Conservation (phyloP, 2,888 invertebrate genomes). For the Lasius platythorax region DNA sequence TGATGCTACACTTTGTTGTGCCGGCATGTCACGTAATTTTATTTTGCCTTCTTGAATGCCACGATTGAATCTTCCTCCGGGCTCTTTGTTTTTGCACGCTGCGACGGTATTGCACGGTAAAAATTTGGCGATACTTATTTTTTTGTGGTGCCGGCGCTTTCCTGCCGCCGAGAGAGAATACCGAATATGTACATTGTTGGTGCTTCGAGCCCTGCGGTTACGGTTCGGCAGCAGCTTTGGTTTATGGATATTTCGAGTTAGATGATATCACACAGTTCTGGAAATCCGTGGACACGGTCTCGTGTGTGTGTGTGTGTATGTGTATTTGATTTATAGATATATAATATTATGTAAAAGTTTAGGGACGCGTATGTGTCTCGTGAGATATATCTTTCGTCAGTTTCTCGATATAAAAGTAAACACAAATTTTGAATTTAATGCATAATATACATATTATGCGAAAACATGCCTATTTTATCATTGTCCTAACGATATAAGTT, state of each 20-base stretch:
- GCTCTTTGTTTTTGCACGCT: constrained; percentile 51
- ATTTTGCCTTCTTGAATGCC: constrained; percentile 64
- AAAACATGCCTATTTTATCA: not conserved
- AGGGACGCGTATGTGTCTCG: not conserved
- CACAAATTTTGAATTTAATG: not conserved
- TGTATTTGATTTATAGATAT: constrained; percentile 31
- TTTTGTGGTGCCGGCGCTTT: constrained; percentile 49
- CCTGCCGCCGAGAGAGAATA: constrained; percentile 48
- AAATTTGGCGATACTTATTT: constrained; percentile 57
- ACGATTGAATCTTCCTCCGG: constrained; percentile 55
- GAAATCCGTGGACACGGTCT: constrained; percentile 4
- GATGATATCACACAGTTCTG: constrained; percentile 48
- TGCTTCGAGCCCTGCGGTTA: constrained; percentile 55
- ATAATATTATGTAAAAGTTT: constrained; percentile 26
- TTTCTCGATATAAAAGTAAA: not conserved
- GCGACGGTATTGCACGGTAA: constrained; percentile 53
- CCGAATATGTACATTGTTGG: constrained; percentile 53
- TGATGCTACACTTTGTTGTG: constrained; percentile 80
- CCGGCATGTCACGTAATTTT: constrained; percentile 74
- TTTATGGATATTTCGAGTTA: constrained; percentile 56
- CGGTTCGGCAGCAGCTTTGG: constrained; percentile 49
- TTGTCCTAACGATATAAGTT: not conserved
- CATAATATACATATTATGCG: not conserved
- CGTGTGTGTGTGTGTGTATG: not conserved
- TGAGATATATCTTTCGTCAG: not conserved